Conservation (phyloP, 2,113 vertebrate species). For the Damaliscus lunatus region DNA sequence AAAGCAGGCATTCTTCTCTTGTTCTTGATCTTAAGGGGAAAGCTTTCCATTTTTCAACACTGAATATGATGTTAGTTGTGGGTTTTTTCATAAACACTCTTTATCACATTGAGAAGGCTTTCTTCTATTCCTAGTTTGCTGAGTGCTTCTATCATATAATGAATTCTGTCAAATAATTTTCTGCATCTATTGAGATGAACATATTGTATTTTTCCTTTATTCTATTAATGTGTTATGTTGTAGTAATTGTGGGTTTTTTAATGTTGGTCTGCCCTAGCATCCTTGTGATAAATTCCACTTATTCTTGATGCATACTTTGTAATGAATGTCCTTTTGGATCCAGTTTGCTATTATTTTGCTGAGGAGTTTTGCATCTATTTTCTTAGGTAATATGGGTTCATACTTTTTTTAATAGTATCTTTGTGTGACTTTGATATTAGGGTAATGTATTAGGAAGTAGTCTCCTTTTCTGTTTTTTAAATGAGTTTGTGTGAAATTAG, state of each 20-base stretch:
- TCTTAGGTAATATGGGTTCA: background rate
- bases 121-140: background rate
- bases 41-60: background rate
- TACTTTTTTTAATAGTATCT: background rate
- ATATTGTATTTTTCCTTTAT: background rate
- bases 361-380: background rate
- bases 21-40: background rate
- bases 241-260: background rate
- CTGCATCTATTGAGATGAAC: background rate
- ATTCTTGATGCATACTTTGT: background rate
- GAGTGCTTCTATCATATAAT: background rate
- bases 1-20: background rate
- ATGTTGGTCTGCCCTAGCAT: background rate
- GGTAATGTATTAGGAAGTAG: background rate
- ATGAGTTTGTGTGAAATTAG: background rate
- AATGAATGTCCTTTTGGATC: background rate
- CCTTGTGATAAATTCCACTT: background rate
- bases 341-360: background rate
- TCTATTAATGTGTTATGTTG: background rate
- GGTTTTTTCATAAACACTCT: background rate
- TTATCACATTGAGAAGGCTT: background rate
- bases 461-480: background rate
- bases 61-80: background rate
- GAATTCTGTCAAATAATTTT: background rate
- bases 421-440: background rate